Evolutionary conservation across 64 coral and sea anemone genomes (phyloP), one percentile per base, ranked within the genome.

Genomic region (Porites lutea): DNA sequence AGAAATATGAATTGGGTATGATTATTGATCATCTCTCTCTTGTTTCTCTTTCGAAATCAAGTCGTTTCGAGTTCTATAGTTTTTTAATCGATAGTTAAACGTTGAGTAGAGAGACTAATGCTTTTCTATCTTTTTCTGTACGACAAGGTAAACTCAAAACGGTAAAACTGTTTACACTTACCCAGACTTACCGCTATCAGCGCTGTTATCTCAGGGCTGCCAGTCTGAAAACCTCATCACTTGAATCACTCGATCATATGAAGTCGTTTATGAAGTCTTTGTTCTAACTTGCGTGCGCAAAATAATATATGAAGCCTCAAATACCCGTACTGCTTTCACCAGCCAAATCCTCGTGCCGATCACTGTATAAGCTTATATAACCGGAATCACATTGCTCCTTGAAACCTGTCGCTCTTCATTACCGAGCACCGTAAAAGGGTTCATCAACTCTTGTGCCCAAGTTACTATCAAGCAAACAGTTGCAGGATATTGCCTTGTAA

Each of bases 181-280:
- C n/a, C n/a, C n/a, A n/a, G n/a, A 69, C 81, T 84, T 84, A 84
- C 81, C 81, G 50, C 69, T 83, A 84, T 54, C 9, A 84, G 48
- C 46, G 4, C 14, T 63, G 3, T 84, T 84, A 66, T 84, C 81
- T 19, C n/a, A 84, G 9, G 59, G 69, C 6, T 20, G 62, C 16
- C 51, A 22, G 59, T 80, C 22, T 14, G 52, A 80, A 62, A 49
- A 52, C 62, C 62, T 52, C 81, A 84, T 68, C 47, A 13, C 81
- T 84, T 84, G 81, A 68, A 22, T 61, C 55, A 15, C 13, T 12
- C 7, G 73, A 51, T 61, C 16, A 62, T 44, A 62, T 45, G 13
- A 69, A n/a, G 61, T 48, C 59, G n/a, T 20, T 55, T 19, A 22
- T 43, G 59, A 23, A 79, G 44, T 60, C 54, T 10, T 44, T 8